Base-by-base conservation (phyloP, 1,140 invertebrate species). In the Calliphora vicina region DNA sequence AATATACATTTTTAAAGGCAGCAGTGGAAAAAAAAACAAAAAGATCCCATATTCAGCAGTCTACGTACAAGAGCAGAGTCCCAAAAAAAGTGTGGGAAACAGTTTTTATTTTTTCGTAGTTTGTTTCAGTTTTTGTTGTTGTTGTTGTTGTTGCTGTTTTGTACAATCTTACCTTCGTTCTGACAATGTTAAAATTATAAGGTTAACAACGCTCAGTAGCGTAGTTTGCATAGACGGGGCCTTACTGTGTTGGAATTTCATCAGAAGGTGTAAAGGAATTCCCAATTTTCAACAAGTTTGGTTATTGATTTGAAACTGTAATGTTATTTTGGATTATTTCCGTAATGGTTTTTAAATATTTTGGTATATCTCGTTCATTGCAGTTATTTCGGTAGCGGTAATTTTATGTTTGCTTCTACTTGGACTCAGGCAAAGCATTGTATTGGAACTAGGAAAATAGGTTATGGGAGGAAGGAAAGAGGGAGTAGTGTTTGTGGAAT, bases 1-100 rank as follows among this genome's bases (percentile, higher is more conserved):
- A 29, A 81, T 26, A 50, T 61, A 74, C 26, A 35, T 17, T 72
- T 23, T 72, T 25, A n/a, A 35, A 12, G 43, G 76, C 29, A 35
- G 35, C 35, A 35, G 10, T 35, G 35, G 10, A 35, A 5, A 35
- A 35, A 35, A 80, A 25, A n/a, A n/a, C n/a, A n/a, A 45, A 74
- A 43, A 78, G 35, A 78, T 74, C 74, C 74, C 74, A 78, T 78
- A 43, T 43, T 9, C 74, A 78, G n/a, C 73, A 35, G 13, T 29
- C 27, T 78, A 43, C n/a, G 35, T 81, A 42, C 3, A 27, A 35
- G 43, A 71, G 50, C 17, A 76, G 74, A 71, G 73, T 80, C 81
- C 81, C 81, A 72, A 71, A 82, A 81, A 82, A 82, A 78, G 82
- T 83, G 82, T 83, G 82, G 82, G 82, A 83, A 83, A 72, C 81